A percentile compares a stretch with the other conserved stretches of the same genome.
These are phyloP conservation scores for Etia nguti DNA, from an alignment of 2,113 vertebrate genomes.

Conservation along the genomic window DNA sequence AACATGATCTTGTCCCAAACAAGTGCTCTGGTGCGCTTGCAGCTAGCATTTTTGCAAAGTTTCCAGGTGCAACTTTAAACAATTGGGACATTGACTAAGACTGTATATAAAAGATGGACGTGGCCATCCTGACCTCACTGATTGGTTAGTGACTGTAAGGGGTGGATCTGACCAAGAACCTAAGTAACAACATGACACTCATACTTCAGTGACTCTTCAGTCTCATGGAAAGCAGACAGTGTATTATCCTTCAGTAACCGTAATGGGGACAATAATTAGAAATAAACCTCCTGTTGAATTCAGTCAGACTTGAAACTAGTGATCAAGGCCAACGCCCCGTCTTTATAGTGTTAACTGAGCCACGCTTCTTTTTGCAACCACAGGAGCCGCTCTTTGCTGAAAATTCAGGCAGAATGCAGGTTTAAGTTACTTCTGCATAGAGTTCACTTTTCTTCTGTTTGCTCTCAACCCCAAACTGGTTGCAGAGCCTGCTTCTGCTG, in stretches of 20 bases:
- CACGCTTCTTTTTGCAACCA: rapidly evolving
- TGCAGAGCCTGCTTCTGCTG: background rate
- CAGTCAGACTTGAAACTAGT: rapidly evolving
- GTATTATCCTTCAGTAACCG: background rate
- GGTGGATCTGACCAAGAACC: background rate
- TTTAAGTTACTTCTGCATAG: background rate
- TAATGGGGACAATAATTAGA: background rate
- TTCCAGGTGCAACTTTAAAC: constrained; percentile 12
- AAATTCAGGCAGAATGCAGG: background rate
- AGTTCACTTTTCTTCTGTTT: background rate
- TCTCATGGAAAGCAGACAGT: background rate
- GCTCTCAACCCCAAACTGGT: background rate
- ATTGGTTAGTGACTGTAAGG: background rate
- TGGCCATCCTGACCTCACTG: background rate
- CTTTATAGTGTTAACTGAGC: background rate
- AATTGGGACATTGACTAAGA: background rate
- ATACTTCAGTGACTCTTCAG: rapidly evolving
- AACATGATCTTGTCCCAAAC: background rate
- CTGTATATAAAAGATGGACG: background rate
- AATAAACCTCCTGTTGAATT: background rate
- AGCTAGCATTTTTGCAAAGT: background rate
- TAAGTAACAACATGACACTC: background rate
- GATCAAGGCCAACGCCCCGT: rapidly evolving
- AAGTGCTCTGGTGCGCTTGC: background rate
- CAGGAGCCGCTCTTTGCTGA: background rate